Conservation (phyloP, 2,797 vertebrate species). For the Pantherophis alleghaniensis region DNA sequence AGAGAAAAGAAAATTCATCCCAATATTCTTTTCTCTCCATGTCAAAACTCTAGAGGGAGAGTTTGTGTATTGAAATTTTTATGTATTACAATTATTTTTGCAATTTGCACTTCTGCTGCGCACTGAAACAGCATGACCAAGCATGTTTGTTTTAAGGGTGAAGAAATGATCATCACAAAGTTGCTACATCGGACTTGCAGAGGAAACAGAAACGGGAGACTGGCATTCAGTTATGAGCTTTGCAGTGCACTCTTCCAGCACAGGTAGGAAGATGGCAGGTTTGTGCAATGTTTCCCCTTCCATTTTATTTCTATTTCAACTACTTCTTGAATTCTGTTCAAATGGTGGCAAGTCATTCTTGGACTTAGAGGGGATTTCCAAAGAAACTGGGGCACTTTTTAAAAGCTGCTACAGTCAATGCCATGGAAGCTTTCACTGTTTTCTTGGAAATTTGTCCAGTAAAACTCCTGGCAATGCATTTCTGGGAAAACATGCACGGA, state of each 20-base stretch:
- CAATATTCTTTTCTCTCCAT: not conserved
- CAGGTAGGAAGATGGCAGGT: not conserved
- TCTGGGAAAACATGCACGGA: not conserved
- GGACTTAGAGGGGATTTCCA: not conserved
- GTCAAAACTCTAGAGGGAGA: not conserved
- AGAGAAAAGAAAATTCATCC: not conserved
- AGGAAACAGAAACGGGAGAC: not conserved
- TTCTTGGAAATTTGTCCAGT: not conserved
- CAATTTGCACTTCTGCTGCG: constrained; percentile 19
- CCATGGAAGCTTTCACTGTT: not conserved
- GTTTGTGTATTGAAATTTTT: not conserved
- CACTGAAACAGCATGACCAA: constrained; percentile 1
- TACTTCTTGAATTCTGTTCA: constrained; percentile 8
- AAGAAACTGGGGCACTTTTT: not conserved
- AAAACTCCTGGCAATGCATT: not conserved
- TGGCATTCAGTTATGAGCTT: constrained; percentile 16
- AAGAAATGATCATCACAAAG: constrained; percentile 31
- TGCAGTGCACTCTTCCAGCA: not conserved
- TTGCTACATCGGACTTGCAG: constrained; percentile 23
- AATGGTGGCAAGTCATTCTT: not conserved
- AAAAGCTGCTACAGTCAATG: not conserved
- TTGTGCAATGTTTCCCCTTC: not conserved
- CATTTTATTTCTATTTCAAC: not conserved
- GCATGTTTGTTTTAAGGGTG: not conserved
- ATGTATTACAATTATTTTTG: not conserved